Evolutionary conservation across 2,797 vertebrate genomes (phyloP), one percentile per base, ranked within the genome.

Genomic region (Oceanodroma leucorhoa): DNA sequence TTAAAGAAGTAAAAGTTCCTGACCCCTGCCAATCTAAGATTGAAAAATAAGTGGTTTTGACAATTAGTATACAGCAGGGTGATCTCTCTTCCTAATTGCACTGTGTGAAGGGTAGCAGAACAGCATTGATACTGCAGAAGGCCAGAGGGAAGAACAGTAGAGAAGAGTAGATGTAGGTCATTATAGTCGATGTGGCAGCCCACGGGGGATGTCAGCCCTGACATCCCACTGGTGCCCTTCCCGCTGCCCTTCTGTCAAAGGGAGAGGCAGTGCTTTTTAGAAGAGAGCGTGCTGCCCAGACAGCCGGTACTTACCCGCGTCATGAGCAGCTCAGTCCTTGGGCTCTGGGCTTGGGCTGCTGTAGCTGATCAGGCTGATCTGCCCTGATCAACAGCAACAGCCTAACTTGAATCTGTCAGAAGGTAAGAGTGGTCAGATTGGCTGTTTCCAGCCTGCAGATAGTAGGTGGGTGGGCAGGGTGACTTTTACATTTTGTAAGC

Each of bases 141-240:
- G 89, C 94, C 84, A 87, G 86, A 73, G 94, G 95, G 55, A n/a
- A 80, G 87, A 92, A 43, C 0, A 0, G 32, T 30, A 13, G 77
- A n/a, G 84, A 45, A 32, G 50, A 87, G 72, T 69, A 62, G 72
- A 97, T 95, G 60, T 93, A 93, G 94, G 96, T 95, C 96, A 89
- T 27, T 54, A 3, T 3, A 90, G 83, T 96, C 67, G 2, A 96
- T 94, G 81, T 67, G 48, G 57, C 81, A 96, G 83, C 93, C 93
- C 81, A 72, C 5, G 22, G 66, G 95, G 93, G 30, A 73, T 87
- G 83, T 93, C 81, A 84, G 40, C 80, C 62, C 73, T 95, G 83
- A 66, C 80, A 70, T 48, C 54, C 86, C 81, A 24, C 78, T 60
- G 55, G 7, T 92, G 92, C 66, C 86, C 86, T 95, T 83, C 32